Conservation (phyloP, 2,797 vertebrate genomes). For the Phoeniculus purpureus region DNA sequence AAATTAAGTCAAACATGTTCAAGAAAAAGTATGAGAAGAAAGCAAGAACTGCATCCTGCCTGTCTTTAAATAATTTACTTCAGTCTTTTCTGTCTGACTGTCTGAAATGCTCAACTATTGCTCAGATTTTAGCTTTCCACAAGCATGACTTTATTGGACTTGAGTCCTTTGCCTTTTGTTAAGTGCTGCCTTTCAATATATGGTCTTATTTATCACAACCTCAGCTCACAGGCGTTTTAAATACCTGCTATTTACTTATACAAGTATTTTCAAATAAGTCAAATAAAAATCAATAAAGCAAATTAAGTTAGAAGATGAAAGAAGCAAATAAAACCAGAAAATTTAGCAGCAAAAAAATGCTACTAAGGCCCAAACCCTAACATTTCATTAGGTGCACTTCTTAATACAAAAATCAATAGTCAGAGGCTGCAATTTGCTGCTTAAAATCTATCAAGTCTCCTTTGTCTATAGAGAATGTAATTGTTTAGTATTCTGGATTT, state of each 20-base stretch:
- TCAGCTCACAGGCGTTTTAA: not conserved
- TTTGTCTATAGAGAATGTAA: not conserved
- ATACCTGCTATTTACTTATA: not conserved
- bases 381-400: not conserved
- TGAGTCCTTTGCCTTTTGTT: not conserved
- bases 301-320: slow-evolving; percentile 9
- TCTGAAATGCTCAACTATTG: not conserved
- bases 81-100: not conserved
- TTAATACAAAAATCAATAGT: not conserved
- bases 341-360: not conserved
- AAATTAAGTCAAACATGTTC: not conserved
- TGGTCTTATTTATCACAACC: not conserved
- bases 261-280: not conserved
- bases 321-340: not conserved
- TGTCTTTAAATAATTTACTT: not conserved
- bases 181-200: not conserved
- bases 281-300: not conserved
- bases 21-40: not conserved
- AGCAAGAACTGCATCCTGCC: not conserved
- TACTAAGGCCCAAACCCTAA: not conserved
- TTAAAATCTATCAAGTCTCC: not conserved
- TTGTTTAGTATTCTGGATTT: not conserved
- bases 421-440: not conserved
- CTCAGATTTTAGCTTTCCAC: not conserved
- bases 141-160: not conserved